These are phyloP conservation scores for Cryptosula pallasiana DNA, from an alignment of 2,888 invertebrate species.

Conservation along the genomic window DNA sequence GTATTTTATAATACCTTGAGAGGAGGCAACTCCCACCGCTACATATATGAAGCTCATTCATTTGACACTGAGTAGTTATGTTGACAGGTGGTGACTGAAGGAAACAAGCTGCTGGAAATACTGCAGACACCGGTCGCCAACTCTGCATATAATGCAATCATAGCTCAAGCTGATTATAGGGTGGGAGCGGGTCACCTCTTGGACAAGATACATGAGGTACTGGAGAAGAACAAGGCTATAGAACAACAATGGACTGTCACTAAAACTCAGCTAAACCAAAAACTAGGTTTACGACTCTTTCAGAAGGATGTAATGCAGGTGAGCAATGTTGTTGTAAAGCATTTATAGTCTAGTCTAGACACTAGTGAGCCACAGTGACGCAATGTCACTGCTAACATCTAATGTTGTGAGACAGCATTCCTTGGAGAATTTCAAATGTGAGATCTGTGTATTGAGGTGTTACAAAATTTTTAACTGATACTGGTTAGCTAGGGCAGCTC, in stretches of 20 bases:
- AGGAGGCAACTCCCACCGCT: too few species aligned
- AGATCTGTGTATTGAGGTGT: too few species aligned
- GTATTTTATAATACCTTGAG: too few species aligned
- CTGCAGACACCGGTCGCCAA: constrained; percentile 54
- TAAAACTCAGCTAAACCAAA: constrained; percentile 88
- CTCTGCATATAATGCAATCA: constrained; percentile 49
- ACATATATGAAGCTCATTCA: too few species aligned
- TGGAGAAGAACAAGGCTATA: constrained; percentile 86
- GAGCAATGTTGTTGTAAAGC: too few species aligned
- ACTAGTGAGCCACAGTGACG: too few species aligned
- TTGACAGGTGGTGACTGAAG: constrained; percentile 54
- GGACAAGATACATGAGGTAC: constrained; percentile 87
- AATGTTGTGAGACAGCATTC: too few species aligned
- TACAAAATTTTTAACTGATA: too few species aligned
- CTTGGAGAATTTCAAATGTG: too few species aligned
- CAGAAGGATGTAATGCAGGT: constrained; percentile 97
- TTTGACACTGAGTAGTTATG: not conserved
- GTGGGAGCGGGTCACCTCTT: constrained; percentile 91
- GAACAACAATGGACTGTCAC: constrained; percentile 93
- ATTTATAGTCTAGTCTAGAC: too few species aligned
- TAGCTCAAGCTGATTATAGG: constrained; percentile 74
- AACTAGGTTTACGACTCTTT: constrained; percentile 82
- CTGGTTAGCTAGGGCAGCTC: too few species aligned
- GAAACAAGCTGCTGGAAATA: constrained; percentile 55
- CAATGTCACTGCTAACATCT: too few species aligned